Evolutionary conservation across 2,113 vertebrate species (phyloP), one percentile per base, ranked within the genome.

Genomic region (Puffinus mauretanicus): DNA sequence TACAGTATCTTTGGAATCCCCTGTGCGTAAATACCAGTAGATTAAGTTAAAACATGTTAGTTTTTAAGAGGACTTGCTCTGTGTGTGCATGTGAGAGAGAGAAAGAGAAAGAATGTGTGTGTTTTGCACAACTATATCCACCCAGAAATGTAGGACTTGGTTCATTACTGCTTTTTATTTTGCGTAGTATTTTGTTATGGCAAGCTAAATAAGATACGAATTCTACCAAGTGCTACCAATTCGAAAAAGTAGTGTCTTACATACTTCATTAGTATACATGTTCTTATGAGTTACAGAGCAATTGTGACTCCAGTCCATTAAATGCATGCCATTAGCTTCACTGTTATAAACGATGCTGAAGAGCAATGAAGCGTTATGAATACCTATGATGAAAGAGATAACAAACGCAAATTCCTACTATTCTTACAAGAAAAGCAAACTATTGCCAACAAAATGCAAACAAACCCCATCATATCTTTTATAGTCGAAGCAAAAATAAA

Each of bases 21-120:
- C 7, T 22, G 10, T 32, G 29, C 3, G 3, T 46, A 73, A 88
- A 65, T 62, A 58, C 22, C 58, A 25, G 21, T 47, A 72, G 44
- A 81, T n/a, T 49, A 80, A 75, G 13, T 47, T 49, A 44, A 86
- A 70, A 30, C 7, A 9, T 15, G 30, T 2, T 4, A 6, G 4
- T 51, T 76, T 76, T 73, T 61, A 77, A 51, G 22, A 75, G 3
- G 4, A 30, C 11, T 69, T 76, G 8, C 9, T 88, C 15, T 60
- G 19, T 4, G 0, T 32, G 20, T 15, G 9, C 19, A 25, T 46
- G 14, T 32, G 27, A 27, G 16, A 4, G n/a, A 38, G 8, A 27
- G 15, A 12, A 10, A 13, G 34, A 55, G n/a, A 16, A 10, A 65
- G 7, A 54, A 36, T 18, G 7, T 16, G 6, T 11, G 29, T 25